Evolutionary conservation across 2,797 vertebrate species (phyloP).

Genomic region (Melanotaenia maccullochi): DNA sequence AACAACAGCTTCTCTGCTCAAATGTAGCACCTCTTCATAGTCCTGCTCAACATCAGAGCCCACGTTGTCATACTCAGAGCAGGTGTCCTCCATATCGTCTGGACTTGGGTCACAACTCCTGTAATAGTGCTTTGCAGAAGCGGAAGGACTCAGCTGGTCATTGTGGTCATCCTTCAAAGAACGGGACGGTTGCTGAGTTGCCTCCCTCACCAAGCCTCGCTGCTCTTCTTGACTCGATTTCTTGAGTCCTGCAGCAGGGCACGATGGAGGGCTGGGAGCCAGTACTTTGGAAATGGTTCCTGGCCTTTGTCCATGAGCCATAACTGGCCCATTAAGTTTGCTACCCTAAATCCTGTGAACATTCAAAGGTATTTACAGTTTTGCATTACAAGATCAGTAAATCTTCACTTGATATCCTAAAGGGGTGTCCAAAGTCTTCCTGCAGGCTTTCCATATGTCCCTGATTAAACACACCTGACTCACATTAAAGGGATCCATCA

Average conservation of each 20-base stretch:
- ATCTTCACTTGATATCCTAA: conserved; percentile 1
- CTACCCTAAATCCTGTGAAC: conserved; percentile 69
- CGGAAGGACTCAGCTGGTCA: conserved; percentile 65
- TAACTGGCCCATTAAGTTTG: conserved; percentile 75
- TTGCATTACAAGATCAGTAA: conserved; percentile 11
- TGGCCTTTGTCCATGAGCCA: conserved; percentile 89
- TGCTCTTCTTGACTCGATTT: conserved; percentile 57
- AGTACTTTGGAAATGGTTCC: conserved; percentile 79
- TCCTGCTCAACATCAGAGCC: conserved; percentile 95
- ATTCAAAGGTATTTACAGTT: conserved; percentile 36
- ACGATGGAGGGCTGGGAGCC: conserved; percentile 77
- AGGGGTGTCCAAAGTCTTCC: too few species aligned
- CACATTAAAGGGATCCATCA: too few species aligned
- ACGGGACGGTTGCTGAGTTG: conserved; percentile 65
- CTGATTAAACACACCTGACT: too few species aligned
- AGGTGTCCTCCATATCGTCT: conserved; percentile 91
- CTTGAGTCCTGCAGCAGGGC: conserved; percentile 35
- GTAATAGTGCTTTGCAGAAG: conserved; percentile 68
- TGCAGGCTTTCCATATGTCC: too few species aligned
- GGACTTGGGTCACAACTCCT: conserved; percentile 81
- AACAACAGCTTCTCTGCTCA: conserved; percentile 71
- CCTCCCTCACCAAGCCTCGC: conserved; percentile 45
- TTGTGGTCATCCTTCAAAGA: conserved; percentile 64
- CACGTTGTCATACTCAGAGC: conserved; percentile 97
- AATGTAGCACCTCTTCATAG: conserved; percentile 87